These are phyloP conservation scores for Marronus borbonicus DNA, from an alignment of 2,888 invertebrate species.

Conservation along the genomic window DNA sequence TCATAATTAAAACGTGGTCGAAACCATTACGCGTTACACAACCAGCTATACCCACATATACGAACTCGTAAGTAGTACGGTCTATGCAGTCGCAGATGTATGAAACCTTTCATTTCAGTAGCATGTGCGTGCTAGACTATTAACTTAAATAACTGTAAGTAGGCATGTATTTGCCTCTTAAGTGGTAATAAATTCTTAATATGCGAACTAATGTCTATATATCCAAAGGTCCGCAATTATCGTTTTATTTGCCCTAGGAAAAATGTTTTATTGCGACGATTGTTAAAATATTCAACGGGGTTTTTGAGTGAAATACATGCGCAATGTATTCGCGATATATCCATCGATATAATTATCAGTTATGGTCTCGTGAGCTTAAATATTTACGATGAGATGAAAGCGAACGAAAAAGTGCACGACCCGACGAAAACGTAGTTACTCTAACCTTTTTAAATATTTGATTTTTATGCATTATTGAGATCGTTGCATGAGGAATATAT, in stretches of 20 bases:
- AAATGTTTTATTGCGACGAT: conserved; percentile 17
- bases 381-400: conserved; percentile 1
- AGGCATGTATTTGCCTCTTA: conserved; percentile 31
- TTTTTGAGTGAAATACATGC: not conserved
- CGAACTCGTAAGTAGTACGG: not conserved
- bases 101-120: conserved; percentile 32
- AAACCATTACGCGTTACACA: conserved; percentile 21
- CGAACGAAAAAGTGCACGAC: not conserved
- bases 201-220: conserved; percentile 40
- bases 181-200: conserved; percentile 45
- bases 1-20: conserved; percentile 23
- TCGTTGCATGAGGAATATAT: not conserved
- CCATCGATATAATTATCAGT: conserved; percentile 20
- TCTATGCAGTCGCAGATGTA: conserved; percentile 25
- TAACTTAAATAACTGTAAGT: conserved; percentile 40
- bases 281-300: conserved; percentile 32
- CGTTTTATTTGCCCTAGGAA: conserved; percentile 34
- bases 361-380: conserved; percentile 4
- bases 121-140: conserved; percentile 27
- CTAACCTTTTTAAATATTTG: conserved; percentile 8
- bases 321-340: conserved; percentile 11
- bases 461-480: not conserved
- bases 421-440: not conserved
- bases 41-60: not conserved
- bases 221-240: conserved; percentile 27